Percentiles rank a stretch among this genome's conserved stretches.
Evolutionary conservation across 1,140 invertebrate species (phyloP).

Genomic region (Zaprionus camerounensis): DNA sequence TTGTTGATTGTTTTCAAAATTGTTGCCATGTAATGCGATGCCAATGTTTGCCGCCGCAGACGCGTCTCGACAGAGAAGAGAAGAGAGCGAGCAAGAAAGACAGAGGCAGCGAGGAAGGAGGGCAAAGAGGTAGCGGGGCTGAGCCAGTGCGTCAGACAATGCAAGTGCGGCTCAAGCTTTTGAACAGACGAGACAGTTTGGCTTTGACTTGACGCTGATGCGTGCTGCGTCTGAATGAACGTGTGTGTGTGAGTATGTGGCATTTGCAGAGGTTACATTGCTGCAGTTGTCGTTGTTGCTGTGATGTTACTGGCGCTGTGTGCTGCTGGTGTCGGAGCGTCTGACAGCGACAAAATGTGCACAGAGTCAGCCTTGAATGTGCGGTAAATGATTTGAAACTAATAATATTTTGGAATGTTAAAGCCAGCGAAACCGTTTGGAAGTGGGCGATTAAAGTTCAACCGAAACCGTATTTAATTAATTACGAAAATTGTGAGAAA

Average conservation of each 20-base stretch:
- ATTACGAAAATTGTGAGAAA: not conserved
- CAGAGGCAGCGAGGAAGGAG: not conserved
- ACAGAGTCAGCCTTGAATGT: conserved; percentile 22
- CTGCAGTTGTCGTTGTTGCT: conserved; percentile 20
- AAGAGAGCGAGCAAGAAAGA: not conserved
- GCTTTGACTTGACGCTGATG: conserved; percentile 44
- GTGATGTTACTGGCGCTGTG: not conserved
- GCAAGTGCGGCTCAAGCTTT: conserved; percentile 43
- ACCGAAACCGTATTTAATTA: not conserved
- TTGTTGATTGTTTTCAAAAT: conserved; percentile 64
- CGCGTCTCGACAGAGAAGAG: conserved; percentile 3
- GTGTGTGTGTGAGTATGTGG: conserved; percentile 35
- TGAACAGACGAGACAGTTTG: conserved; percentile 50
- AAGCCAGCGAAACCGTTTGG: not conserved
- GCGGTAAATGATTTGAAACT: conserved; percentile 23
- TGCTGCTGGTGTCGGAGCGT: conserved; percentile 39
- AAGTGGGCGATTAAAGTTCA: not conserved
- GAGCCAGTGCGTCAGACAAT: conserved; percentile 50
- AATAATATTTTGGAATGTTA: conserved; percentile 1
- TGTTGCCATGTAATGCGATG: conserved; percentile 68
- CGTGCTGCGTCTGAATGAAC: conserved; percentile 1
- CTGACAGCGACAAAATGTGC: conserved; percentile 13
- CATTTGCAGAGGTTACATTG: conserved; percentile 27
- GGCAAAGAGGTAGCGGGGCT: not conserved
- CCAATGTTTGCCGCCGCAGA: conserved; percentile 25